A percentile compares a stretch with the other conserved stretches of the same genome.
Evolutionary conservation across 1,140 invertebrate species (phyloP).

Genomic region (Neodiprion virginianus): DNA sequence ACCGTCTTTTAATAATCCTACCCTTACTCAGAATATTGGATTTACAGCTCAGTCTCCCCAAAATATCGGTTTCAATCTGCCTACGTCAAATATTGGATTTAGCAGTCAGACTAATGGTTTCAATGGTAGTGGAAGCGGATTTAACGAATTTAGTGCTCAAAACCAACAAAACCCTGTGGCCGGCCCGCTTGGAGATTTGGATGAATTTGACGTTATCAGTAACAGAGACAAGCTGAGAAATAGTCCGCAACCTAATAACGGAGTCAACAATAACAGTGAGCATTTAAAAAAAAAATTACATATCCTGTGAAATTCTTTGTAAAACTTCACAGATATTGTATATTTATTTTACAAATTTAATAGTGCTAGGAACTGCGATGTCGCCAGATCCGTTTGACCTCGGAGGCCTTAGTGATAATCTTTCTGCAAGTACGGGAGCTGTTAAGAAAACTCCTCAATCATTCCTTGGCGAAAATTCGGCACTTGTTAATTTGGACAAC

Average conservation of each 20-base stretch:
- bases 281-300: conserved; percentile 17
- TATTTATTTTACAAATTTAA: conserved; percentile 12
- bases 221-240: conserved; percentile 66
- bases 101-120: conserved; percentile 54
- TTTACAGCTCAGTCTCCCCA: conserved; percentile 47
- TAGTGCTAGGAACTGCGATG: conserved; percentile 48
- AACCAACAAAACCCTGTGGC: conserved; percentile 44
- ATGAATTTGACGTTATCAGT: conserved; percentile 84
- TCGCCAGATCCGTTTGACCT: conserved; percentile 77
- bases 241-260: conserved; percentile 54
- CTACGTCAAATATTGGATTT: conserved; percentile 40
- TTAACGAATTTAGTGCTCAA: conserved; percentile 46
- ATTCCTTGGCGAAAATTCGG: conserved; percentile 93
- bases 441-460: conserved; percentile 88
- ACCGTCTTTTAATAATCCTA: conserved; percentile 43
- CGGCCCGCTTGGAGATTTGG: conserved; percentile 75
- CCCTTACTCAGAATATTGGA: conserved; percentile 43
- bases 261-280: conserved; percentile 50
- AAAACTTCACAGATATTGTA: neutral
- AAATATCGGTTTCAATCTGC: conserved; percentile 52
- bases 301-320: conserved; percentile 9
- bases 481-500: conserved; percentile 94
- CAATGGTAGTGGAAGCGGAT: conserved; percentile 47
- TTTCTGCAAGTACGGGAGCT: conserved; percentile 61
- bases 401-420: conserved; percentile 65